Evolutionary conservation across 2,113 vertebrate species (phyloP).

Genomic region (Struthidea cinerea): DNA sequence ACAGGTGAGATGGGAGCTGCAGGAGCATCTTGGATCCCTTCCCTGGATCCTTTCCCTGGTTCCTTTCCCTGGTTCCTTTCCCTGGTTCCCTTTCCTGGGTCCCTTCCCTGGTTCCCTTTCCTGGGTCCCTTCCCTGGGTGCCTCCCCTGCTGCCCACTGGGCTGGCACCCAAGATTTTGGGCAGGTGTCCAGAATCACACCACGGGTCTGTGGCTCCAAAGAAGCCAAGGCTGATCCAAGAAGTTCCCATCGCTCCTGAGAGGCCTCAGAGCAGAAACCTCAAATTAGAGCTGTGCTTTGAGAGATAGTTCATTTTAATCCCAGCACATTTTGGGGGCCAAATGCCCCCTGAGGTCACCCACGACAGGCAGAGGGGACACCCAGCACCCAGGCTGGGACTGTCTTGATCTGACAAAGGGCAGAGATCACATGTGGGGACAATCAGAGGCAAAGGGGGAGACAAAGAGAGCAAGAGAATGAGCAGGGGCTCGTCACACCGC

Average conservation of each 20-base stretch:
- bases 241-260: not conserved
- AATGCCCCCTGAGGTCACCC: fast-evolving
- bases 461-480: not conserved
- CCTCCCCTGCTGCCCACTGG: not conserved
- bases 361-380: not conserved
- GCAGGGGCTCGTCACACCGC: not conserved
- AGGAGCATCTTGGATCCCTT: not conserved
- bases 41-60: fast-evolving
- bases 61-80: too few relatives aligned
- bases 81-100: fast-evolving
- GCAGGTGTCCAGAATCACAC: not conserved
- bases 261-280: not conserved
- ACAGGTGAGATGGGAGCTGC: not conserved
- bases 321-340: not conserved
- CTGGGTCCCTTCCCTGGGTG: not conserved
- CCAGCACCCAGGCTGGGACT: not conserved
- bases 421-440: not conserved
- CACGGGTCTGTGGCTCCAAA: fast-evolving
- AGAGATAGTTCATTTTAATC: fast-evolving
- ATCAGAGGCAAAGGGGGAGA: not conserved
- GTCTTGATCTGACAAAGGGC: not conserved
- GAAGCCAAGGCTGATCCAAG: not conserved
- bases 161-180: not conserved
- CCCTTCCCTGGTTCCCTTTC: fast-evolving
- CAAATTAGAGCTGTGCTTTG: not conserved